Evolutionary conservation across 2,113 vertebrate genomes (phyloP).

Genomic region (Edolisoma coerulescens): DNA sequence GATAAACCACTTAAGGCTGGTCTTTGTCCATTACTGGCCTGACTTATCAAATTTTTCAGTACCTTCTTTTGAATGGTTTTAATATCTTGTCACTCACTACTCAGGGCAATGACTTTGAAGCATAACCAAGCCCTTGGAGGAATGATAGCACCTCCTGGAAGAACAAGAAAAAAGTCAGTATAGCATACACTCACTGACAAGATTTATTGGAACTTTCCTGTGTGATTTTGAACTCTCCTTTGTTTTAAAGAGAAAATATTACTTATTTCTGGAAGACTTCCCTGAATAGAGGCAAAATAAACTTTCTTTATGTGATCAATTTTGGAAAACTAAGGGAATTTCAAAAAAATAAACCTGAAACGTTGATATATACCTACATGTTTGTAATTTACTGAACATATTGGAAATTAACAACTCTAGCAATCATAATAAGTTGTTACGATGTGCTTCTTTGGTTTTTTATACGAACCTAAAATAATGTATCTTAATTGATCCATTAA

Average conservation of each 20-base stretch:
- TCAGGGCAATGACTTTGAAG: not conserved
- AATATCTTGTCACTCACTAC: not conserved
- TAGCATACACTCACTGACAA: not conserved
- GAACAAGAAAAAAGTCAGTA: not conserved
- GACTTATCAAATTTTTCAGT: not conserved
- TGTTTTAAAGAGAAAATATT: not conserved
- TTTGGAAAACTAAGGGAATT: not conserved
- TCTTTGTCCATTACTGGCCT: not conserved
- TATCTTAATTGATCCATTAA: not conserved
- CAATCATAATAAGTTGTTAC: not conserved
- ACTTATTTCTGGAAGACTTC: not conserved
- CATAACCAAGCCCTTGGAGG: not conserved
- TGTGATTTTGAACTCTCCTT: not conserved
- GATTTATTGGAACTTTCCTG: not conserved
- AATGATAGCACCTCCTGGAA: not conserved
- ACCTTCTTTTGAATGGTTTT: not conserved
- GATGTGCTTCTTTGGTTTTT: not conserved
- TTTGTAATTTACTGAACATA: not conserved
- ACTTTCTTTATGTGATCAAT: not conserved
- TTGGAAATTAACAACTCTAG: not conserved
- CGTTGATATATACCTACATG: not conserved
- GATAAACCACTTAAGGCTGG: not conserved
- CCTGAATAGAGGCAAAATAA: not conserved
- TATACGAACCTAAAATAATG: not conserved
- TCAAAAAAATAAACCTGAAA: not conserved